Evolutionary conservation across 2,888 invertebrate genomes (phyloP), one percentile per base, ranked within the genome.

Genomic region (Cheilosia impressa): DNA sequence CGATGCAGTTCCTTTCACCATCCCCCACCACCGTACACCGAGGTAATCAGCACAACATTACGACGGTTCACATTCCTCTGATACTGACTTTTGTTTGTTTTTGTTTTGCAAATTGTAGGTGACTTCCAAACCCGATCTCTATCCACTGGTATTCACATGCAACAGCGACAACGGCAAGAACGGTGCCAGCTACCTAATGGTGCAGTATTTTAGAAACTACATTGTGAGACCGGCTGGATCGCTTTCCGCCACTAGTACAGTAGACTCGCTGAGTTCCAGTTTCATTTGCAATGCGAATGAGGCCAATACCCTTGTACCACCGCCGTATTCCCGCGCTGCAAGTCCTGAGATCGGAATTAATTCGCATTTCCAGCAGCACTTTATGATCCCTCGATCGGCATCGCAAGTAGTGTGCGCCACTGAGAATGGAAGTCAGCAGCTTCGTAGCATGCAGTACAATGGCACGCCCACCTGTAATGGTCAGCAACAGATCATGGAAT

Each of bases 241-340:
- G 84, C 90, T 97, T 89, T 97, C 97, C 87, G 96, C 96, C 89
- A 95, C 97, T 87, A 97, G 97, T 93, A 97, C 97, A 88, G 95
- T 96, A 89, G 97, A 97, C 92, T 97, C 97, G 88, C 93, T 97
- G 89, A 97, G 96, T 93, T 97, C 97, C 89, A 97, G 96, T 93
- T 97, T 96, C 93, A 95, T 96, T 92, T 97, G 96, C 93, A 96
- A 96, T 89, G 95, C 96, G 88, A 97, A 96, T 93, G 97, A 97
- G 95, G 96, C 96, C 71, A 97, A 97, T 92, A 95, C 96, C 77
- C 94, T 96, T 91, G 95, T 97, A 89, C 97, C 97, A 80, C 97
- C 97, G 57, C 96, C 97, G 19, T 97, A 97, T 92, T 96, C 96
- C 77, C 95, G 96, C 89, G 95, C 96, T 88, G 95, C 95, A 89